A percentile compares a stretch with the other conserved stretches of the same genome.
These are phyloP conservation scores for Nyctibius grandis DNA, from an alignment of 2,797 vertebrate genomes.

Conservation along the genomic window DNA sequence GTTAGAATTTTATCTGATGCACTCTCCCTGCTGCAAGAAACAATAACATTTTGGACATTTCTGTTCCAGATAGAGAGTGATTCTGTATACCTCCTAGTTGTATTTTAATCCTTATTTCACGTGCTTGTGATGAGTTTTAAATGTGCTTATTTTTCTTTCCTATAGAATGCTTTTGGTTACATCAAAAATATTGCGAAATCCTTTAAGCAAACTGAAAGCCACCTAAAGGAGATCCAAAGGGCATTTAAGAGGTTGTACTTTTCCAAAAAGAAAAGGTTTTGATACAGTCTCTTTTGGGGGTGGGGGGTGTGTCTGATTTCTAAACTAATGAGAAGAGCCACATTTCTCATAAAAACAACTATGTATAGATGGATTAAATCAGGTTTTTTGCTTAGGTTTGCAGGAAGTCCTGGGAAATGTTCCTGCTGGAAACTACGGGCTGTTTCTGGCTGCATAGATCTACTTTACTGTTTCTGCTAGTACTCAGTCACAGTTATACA, in stretches of 20 bases:
- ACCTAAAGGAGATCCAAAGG: neutral
- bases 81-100: neutral
- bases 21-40: neutral
- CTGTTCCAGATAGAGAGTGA: neutral
- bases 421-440: neutral
- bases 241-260: neutral
- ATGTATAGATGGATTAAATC: neutral
- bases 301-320: neutral
- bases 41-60: neutral
- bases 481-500: neutral
- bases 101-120: neutral
- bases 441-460: neutral
- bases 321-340: neutral
- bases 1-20: neutral
- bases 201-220: neutral
- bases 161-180: neutral
- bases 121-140: neutral
- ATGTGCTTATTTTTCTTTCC: neutral
- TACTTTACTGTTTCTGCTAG: neutral
- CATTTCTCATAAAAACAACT: neutral
- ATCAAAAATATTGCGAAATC: neutral
- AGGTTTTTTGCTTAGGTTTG: neutral
- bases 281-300: neutral
- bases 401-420: neutral
- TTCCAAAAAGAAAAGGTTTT: neutral